Conservation (phyloP, 2,888 invertebrate genomes). For the Cheilosia urbana region DNA sequence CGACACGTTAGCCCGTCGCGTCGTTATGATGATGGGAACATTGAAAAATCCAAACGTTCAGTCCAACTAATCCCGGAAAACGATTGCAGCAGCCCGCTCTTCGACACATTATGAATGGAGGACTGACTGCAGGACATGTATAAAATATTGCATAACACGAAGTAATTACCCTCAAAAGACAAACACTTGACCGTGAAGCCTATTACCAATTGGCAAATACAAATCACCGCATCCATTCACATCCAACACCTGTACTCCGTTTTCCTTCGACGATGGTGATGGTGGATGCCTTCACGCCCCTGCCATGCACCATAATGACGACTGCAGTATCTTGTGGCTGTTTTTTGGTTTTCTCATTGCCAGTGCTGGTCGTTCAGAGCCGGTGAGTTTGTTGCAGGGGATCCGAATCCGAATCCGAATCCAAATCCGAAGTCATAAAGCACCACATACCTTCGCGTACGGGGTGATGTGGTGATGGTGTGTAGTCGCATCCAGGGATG, state of each 20-base stretch:
- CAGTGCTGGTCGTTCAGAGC: slow-evolving; percentile 39
- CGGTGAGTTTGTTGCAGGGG: slow-evolving; percentile 2
- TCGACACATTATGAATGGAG: slow-evolving; percentile 39
- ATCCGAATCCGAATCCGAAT: neutral
- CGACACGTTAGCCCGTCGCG: slow-evolving; percentile 19
- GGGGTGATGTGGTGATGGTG: neutral
- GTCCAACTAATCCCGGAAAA: slow-evolving; percentile 55
- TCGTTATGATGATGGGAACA: slow-evolving; percentile 33
- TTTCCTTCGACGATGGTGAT: slow-evolving; percentile 16
- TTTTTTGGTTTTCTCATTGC: neutral
- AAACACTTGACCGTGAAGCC: slow-evolving; percentile 72
- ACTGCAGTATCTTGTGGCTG: slow-evolving; percentile 28
- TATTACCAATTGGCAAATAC: slow-evolving; percentile 73
- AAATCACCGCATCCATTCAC: slow-evolving; percentile 72
- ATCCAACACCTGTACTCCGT: slow-evolving; percentile 67
- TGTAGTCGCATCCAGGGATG: slow-evolving; percentile 39
- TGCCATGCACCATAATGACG: slow-evolving; percentile 18
- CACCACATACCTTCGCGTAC: slow-evolving; percentile 50
- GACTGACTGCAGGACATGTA: slow-evolving; percentile 12
- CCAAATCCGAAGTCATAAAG: slow-evolving; percentile 49
- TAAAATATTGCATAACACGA: slow-evolving; percentile 67
- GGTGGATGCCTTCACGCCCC: slow-evolving; percentile 59
- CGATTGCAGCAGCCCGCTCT: slow-evolving; percentile 17
- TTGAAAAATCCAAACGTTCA: slow-evolving; percentile 11
- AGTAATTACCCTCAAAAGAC: slow-evolving; percentile 68